Conservation (phyloP, 2,113 vertebrate genomes). For the Lycaon pictus region DNA sequence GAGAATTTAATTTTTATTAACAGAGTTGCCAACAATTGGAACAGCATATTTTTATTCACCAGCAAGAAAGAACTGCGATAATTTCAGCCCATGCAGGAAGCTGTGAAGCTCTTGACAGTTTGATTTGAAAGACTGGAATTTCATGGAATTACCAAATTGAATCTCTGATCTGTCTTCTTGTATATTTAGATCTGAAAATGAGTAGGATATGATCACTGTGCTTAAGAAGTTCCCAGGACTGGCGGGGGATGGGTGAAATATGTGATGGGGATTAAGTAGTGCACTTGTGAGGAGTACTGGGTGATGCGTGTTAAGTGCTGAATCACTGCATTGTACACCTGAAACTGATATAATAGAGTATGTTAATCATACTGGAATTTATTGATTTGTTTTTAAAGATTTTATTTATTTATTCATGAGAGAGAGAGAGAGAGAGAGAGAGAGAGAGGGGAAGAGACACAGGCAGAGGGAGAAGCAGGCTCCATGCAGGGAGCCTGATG, state of each 20-base stretch:
- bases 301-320: neutral
- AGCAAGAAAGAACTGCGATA: neutral
- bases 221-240: neutral
- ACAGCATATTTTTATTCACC: neutral
- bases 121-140: neutral
- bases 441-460: no score
- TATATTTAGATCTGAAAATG: neutral
- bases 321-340: neutral
- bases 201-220: neutral
- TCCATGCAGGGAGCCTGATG: no score
- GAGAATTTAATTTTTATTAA: constrained; percentile 5
- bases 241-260: neutral
- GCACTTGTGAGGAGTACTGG: neutral
- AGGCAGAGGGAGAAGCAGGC: no score
- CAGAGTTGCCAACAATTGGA: neutral
- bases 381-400: neutral
- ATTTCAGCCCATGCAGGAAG: neutral
- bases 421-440: no score
- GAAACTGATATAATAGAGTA: neutral
- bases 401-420: no score
- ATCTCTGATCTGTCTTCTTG: constrained; percentile 27
- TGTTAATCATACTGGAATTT: neutral
- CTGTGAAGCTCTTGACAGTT: neutral
- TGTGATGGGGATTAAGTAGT: neutral
- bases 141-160: constrained; percentile 17